A percentile compares a stretch with the other conserved stretches of the same genome.
Evolutionary conservation across 1,140 invertebrate genomes (phyloP).

Genomic region (Plectus sambesii): DNA sequence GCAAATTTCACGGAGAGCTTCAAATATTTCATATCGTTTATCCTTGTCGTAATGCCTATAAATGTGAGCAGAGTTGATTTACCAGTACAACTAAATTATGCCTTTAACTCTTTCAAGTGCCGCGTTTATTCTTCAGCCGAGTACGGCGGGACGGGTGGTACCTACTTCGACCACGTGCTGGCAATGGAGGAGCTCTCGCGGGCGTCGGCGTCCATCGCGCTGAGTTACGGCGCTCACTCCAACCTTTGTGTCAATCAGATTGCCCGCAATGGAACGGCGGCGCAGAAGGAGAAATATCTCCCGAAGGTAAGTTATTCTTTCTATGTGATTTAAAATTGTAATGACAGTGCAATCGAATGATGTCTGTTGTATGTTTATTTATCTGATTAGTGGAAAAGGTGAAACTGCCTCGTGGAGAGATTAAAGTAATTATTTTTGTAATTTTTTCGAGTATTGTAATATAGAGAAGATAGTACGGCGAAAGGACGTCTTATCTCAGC

Average conservation of each 20-base stretch:
- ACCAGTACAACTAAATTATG: too few species aligned
- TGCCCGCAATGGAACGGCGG: conserved; percentile 72
- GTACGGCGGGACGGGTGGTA: conserved; percentile 75
- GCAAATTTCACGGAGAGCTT: too few species aligned
- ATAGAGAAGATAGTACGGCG: too few species aligned
- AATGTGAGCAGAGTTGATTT: not conserved
- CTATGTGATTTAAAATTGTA: not conserved
- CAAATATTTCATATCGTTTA: too few species aligned
- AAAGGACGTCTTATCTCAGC: not conserved
- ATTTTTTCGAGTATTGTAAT: too few species aligned
- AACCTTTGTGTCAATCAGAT: conserved; percentile 95
- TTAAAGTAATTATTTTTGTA: too few species aligned
- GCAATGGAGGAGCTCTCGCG: conserved; percentile 85
- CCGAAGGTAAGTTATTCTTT: conserved; percentile 58
- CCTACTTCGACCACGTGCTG: conserved; percentile 77
- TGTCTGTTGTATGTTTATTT: too few species aligned
- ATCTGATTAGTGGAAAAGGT: too few species aligned
- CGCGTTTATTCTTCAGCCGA: conserved; percentile 48
- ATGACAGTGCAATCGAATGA: not conserved
- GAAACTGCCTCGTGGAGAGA: too few species aligned
- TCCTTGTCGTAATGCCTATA: too few species aligned
- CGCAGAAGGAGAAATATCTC: conserved; percentile 80
- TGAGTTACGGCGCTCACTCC: conserved; percentile 89
- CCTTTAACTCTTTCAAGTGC: not conserved
- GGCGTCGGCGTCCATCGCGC: conserved; percentile 62